phyloP scores from a whole-genome alignment of 2,888 invertebrate species.

The Trypoxylon attenuatum region DNA sequence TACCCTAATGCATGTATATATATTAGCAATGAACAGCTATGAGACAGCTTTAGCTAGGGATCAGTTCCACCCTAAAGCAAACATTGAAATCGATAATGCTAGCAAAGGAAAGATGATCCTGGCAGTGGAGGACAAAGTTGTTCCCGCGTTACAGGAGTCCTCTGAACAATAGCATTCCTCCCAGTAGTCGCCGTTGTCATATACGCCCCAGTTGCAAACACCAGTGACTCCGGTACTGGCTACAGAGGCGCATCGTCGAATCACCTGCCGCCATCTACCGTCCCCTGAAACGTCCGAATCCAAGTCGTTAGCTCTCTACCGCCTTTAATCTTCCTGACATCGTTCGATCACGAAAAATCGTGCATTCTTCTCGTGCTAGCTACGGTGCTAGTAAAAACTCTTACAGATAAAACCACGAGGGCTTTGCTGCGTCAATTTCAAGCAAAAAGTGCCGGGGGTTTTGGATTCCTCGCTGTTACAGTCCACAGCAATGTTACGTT shows the following conservation, averaged over 20 bases:
- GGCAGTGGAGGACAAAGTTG: constrained; percentile 39
- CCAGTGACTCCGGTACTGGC: constrained; percentile 94
- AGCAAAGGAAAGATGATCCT: constrained; percentile 27
- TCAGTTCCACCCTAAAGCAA: no score
- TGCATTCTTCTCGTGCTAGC: neutral
- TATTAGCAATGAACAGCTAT: no score
- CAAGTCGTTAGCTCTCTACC: no score
- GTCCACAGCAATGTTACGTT: constrained; percentile 91
- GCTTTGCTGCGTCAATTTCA: constrained; percentile 95
- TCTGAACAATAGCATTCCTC: constrained; percentile 97
- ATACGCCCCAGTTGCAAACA: constrained; percentile 97
- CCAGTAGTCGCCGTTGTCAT: constrained; percentile 96
- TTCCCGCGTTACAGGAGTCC: constrained; percentile 87
- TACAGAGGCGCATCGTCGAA: constrained; percentile 91
- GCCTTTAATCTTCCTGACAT: no score
- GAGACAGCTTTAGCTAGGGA: no score
- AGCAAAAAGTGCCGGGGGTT: constrained; percentile 96
- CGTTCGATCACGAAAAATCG: no score
- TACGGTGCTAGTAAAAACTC: no score
- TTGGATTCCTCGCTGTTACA: constrained; percentile 96
- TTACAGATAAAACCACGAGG: constrained; percentile 96
- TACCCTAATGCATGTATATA: no score
- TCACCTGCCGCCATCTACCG: constrained; percentile 94
- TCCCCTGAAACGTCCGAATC: constrained; percentile 82
- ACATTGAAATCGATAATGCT: constrained; percentile 27